A percentile compares a stretch with the other conserved stretches of the same genome.
phyloP scores from a whole-genome alignment of 2,797 vertebrate genomes.

The Ficedula albicollis region DNA sequence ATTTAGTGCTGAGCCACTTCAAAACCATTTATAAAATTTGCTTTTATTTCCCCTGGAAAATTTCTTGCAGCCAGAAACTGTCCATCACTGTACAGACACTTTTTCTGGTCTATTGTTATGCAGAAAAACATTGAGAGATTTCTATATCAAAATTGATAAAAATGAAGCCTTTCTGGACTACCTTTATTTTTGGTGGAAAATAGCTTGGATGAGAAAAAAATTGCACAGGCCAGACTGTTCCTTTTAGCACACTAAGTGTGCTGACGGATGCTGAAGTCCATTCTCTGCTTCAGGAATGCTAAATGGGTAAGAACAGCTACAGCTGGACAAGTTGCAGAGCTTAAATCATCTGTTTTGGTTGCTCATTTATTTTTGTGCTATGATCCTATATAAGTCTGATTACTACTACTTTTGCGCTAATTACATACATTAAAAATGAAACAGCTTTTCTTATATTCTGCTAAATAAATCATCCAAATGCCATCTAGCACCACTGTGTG shows the following conservation, averaged over 20 bases:
- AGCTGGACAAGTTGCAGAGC: background rate
- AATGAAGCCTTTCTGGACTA: background rate
- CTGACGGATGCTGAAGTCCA: background rate
- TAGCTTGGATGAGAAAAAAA: background rate
- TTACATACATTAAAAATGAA: background rate
- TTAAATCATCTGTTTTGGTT: background rate
- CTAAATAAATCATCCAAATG: background rate
- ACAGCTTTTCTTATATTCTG: background rate
- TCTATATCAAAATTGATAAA: background rate
- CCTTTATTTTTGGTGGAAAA: background rate
- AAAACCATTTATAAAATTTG: background rate
- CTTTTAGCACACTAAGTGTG: background rate
- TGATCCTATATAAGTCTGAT: background rate
- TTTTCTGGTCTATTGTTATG: background rate
- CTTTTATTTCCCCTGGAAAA: background rate
- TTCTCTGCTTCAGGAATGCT: background rate
- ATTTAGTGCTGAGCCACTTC: background rate
- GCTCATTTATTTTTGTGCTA: background rate
- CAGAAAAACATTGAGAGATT: background rate
- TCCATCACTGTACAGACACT: background rate
- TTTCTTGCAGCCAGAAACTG: background rate
- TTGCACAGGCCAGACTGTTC: background rate
- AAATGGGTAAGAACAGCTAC: background rate
- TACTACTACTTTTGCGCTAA: background rate
- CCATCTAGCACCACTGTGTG: conserved; percentile 57